Conservation (phyloP, 2,797 vertebrate species). For the Cossypha dichroa region DNA sequence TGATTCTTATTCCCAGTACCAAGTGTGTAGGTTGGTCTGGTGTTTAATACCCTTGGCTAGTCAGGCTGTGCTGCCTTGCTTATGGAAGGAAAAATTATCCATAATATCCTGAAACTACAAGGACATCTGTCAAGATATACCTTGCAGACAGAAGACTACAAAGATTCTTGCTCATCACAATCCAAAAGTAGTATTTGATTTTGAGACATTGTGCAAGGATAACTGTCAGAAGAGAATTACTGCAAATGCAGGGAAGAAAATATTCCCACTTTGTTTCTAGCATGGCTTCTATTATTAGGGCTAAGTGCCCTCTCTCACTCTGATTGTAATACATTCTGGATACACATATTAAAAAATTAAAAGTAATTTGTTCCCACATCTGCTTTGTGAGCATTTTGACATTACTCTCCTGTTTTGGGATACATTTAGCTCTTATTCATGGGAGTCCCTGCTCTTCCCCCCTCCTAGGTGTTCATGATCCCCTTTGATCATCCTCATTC, state of each 20-base stretch:
- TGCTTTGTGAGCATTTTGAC: not conserved
- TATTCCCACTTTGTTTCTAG: not conserved
- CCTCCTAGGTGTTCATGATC: not conserved
- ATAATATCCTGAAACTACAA: not conserved
- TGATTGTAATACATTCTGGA: not conserved
- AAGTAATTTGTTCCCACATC: not conserved
- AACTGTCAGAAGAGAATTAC: not conserved
- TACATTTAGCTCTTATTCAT: not conserved
- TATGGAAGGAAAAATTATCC: not conserved
- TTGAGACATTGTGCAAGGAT: not conserved
- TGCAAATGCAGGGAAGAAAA: not conserved
- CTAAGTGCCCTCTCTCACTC: not conserved
- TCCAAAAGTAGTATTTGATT: not conserved
- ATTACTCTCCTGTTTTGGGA: not conserved
- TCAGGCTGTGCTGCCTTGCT: not conserved
- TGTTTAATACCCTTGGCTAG: not conserved
- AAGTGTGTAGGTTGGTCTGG: rapidly evolving
- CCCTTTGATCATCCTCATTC: not conserved
- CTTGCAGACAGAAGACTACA: not conserved
- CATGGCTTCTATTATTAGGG: not conserved
- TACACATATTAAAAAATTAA: not conserved
- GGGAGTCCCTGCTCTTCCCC: not conserved
- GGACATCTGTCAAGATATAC: not conserved
- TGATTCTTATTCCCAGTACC: not conserved
- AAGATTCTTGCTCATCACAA: not conserved